Percentiles rank a stretch among this genome's conserved stretches.
These are phyloP conservation scores for Leptobrachium ailaonicum DNA, from an alignment of 2,113 vertebrate genomes.

Conservation along the genomic window DNA sequence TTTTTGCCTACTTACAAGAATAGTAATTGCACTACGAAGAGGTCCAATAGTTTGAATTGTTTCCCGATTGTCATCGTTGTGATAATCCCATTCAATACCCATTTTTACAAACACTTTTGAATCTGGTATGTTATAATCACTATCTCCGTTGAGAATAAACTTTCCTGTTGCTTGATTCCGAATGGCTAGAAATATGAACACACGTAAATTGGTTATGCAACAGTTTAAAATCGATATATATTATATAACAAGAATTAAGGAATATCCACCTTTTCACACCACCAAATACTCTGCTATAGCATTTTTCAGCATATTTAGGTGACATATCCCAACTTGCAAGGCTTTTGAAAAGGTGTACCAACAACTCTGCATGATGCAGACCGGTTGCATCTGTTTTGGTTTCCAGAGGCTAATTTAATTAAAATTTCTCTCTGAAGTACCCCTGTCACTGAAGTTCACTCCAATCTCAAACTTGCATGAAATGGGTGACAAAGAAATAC, in stretches of 20 bases:
- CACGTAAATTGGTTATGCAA: neutral
- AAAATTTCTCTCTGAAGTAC: no score
- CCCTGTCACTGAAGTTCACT: no score
- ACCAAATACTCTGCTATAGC: no score
- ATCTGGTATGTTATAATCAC: conserved; percentile 76
- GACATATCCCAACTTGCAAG: no score
- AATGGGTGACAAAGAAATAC: no score
- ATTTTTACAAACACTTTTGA: conserved; percentile 86
- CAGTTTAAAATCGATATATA: neutral
- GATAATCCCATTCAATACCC: conserved; percentile 94
- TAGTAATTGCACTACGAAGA: conserved; percentile 76
- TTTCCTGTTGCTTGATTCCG: conserved; percentile 88
- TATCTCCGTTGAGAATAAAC: conserved; percentile 87
- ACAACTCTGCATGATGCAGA: no score
- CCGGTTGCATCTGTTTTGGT: no score
- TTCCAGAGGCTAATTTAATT: no score
- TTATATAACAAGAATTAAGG: neutral
- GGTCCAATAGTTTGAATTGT: conserved; percentile 91
- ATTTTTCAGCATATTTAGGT: no score
- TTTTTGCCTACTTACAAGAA: conserved; percentile 78
- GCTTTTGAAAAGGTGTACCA: no score
- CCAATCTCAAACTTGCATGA: no score
- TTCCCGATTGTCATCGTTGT: conserved; percentile 85
- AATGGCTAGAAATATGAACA: conserved; percentile 71
- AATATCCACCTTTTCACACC: no score